Conservation (phyloP, 2,797 vertebrate species). For the Steatocranus sp. region DNA sequence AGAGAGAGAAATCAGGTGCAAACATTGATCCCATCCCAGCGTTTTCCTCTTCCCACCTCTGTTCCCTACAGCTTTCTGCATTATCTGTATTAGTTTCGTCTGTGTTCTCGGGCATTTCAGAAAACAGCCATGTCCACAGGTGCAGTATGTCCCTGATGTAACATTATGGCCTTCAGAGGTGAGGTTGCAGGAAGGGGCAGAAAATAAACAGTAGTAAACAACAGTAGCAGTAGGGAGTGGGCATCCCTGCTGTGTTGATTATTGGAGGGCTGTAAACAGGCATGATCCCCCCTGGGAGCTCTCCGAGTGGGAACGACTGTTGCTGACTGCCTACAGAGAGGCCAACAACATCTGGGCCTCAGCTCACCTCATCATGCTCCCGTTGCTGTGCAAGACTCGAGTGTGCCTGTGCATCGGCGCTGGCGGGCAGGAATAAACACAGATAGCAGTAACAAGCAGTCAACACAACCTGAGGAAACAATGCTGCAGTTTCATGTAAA, state of each 20-base stretch:
- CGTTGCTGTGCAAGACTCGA: background rate
- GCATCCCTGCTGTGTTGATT: conserved; percentile 64
- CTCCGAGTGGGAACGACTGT: conserved; percentile 49
- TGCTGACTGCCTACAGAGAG: conserved; percentile 44
- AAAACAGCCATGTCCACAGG: conserved; percentile 26
- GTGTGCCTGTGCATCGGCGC: background rate
- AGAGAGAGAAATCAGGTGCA: background rate
- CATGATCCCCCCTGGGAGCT: conserved; percentile 17
- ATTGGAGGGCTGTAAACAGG: conserved; percentile 68
- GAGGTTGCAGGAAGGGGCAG: conserved; percentile 19
- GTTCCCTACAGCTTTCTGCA: background rate
- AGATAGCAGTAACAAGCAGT: background rate
- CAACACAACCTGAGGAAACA: background rate
- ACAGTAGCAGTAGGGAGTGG: conserved; percentile 47
- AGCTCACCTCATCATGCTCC: conserved; percentile 37
- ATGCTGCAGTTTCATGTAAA: background rate
- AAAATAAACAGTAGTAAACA: conserved; percentile 70
- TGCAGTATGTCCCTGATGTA: background rate
- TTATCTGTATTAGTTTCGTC: background rate
- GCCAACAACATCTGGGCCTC: conserved; percentile 63
- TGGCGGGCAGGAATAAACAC: background rate
- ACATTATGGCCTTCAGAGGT: conserved; percentile 31
- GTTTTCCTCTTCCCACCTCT: background rate
- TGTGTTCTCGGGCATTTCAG: background rate
- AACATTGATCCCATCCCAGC: background rate